Base-by-base conservation (phyloP, 2,797 vertebrate species). In the Megaceryle alcyon region DNA sequence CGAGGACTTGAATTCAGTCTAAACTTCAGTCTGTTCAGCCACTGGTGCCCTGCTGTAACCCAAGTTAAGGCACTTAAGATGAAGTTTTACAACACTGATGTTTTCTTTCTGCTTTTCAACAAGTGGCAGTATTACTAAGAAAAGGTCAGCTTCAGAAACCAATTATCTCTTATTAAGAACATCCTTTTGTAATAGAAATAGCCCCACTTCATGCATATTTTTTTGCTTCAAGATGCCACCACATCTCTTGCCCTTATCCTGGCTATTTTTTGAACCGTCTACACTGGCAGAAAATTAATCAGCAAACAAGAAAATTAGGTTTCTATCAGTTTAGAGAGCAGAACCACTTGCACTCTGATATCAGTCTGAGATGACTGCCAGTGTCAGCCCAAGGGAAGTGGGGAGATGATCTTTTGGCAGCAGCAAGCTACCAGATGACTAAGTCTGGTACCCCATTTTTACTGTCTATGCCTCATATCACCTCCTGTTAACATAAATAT, bases 101-200 rank as follows among this genome's bases (percentile, higher is more conserved):
- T 23, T 73, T 82, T 69, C 14, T 7, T 82, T 59, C 31, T 61
- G 12, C 33, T 78, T 75, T 76, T 69, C 33, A 90, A 33, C 29
- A 31, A 66, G n/a, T 13, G 26, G 59, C 17, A 77, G 26, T 35
- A 79, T n/a, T 79, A 31, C 46, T 88, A 88, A 76, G 63, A 83
- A 65, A 91, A 83, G 9, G 26, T 54, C 59, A 17, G 12, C 56
- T 90, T 86, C 51, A 92, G 94, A 88, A 94, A 90, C 70, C 37
- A n/a, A 44, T 84, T 66, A 12, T 35, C 21, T 3, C 2, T 20
- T 54, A 21, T 31, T 19, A 87, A 82, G 13, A 49, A 21, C 25
- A 7, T 66, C 14, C 7, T 63, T 76, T 15, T 63, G 17, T n/a
- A 21, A 22, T 23, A 93, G 43, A 84, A 92, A 77, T 66, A 82